phyloP scores from a whole-genome alignment of 2,888 invertebrate genomes.

The Eupithecia subfuscata region DNA sequence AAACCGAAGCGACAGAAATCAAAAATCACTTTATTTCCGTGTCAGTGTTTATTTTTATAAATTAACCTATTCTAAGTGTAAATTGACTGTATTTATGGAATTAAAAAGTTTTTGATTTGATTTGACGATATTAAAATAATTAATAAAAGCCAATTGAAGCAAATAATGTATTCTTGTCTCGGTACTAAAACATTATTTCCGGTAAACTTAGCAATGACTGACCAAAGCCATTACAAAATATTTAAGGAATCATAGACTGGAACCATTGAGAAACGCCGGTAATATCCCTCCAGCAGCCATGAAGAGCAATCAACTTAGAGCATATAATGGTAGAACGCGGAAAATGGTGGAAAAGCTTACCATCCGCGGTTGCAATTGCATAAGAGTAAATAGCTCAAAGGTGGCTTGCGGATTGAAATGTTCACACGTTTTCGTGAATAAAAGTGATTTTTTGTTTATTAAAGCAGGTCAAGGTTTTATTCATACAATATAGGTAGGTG shows the following conservation, averaged over 20 bases:
- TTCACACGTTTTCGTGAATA: neutral
- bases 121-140: neutral
- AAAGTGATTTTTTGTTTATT: neutral
- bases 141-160: neutral
- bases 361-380: conserved; percentile 43
- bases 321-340: conserved; percentile 51
- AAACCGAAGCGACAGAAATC: too few relatives aligned
- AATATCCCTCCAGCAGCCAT: conserved; percentile 51
- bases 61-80: too few relatives aligned
- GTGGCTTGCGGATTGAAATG: neutral
- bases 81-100: too few relatives aligned
- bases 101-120: too few relatives aligned
- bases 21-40: too few relatives aligned
- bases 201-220: neutral
- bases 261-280: conserved; percentile 37
- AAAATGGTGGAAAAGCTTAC: conserved; percentile 53
- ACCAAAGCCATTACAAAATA: neutral
- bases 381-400: conserved; percentile 7
- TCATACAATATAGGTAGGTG: neutral
- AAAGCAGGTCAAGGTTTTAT: neutral
- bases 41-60: too few relatives aligned
- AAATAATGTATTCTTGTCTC: neutral
- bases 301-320: conserved; percentile 63
- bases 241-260: conserved; percentile 23
- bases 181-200: neutral